phyloP scores from a whole-genome alignment of 2,888 invertebrate genomes.

The Deladenus siricidicola region DNA sequence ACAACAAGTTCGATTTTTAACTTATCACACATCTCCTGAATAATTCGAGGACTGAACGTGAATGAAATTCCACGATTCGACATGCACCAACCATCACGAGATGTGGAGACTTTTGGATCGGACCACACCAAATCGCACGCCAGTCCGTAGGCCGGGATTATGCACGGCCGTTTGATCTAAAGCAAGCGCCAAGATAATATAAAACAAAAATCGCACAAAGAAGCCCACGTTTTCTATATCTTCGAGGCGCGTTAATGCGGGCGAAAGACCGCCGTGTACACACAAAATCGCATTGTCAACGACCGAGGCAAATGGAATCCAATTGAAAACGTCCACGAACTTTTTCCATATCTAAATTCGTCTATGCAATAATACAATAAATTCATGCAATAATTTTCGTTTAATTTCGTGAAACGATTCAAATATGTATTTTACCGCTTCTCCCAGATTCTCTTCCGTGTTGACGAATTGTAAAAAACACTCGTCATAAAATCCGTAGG shows the following conservation, averaged over 20 bases:
- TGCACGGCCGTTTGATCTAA: slow-evolving; percentile 33
- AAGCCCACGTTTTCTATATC: too few relatives aligned
- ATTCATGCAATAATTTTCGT: too few relatives aligned
- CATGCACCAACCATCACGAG: slow-evolving; percentile 27
- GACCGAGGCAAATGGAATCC: slow-evolving; percentile 65
- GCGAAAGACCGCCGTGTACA: slow-evolving; percentile 43
- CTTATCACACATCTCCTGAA: slow-evolving; percentile 57
- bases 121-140: slow-evolving; percentile 42
- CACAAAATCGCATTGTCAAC: slow-evolving; percentile 30
- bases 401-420: too few relatives aligned
- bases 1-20: slow-evolving; percentile 59
- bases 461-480: slow-evolving; percentile 66
- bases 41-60: slow-evolving; percentile 59
- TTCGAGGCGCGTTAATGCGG: slow-evolving; percentile 25
- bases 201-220: neutral
- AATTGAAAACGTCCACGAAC: slow-evolving; percentile 67
- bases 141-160: slow-evolving; percentile 37
- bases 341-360: slow-evolving; percentile 42
- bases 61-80: slow-evolving; percentile 58
- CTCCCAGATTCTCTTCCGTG: slow-evolving; percentile 9
- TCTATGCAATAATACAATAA: too few relatives aligned
- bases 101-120: slow-evolving; percentile 32
- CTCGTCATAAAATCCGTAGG: slow-evolving; percentile 45
- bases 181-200: neutral
- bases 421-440: too few relatives aligned